phyloP scores from a whole-genome alignment of 2,113 vertebrate species.

The Phylloscopus trochiloides region DNA sequence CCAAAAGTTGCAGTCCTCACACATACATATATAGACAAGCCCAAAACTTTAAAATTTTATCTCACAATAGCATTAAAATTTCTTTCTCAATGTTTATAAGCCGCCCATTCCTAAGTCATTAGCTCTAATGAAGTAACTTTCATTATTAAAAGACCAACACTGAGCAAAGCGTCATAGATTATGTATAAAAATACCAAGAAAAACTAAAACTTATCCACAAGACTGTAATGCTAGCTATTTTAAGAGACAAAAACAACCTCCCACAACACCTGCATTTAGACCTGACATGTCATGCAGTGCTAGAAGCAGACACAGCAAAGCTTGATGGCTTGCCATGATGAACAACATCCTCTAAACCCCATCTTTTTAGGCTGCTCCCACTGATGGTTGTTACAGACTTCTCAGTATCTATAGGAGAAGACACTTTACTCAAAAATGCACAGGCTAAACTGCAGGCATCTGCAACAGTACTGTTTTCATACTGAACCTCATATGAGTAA shows the following conservation, averaged over 20 bases:
- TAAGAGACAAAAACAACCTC: not conserved
- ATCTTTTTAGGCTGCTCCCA: not conserved
- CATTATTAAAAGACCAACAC: not conserved
- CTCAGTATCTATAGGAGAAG: not conserved
- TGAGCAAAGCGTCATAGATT: not conserved
- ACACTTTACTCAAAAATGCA: not conserved
- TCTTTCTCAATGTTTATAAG: not conserved
- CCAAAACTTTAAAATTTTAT: not conserved
- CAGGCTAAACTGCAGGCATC: not conserved
- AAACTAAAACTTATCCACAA: not conserved
- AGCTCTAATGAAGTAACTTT: not conserved
- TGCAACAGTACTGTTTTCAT: not conserved
- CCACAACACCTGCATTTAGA: not conserved
- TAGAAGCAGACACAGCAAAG: not conserved
- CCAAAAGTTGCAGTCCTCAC: not conserved
- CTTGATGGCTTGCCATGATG: not conserved
- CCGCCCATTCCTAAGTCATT: not conserved
- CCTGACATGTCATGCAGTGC: not conserved
- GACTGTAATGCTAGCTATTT: not conserved
- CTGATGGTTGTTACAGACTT: not conserved
- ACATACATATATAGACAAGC: not conserved
- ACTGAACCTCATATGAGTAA: not conserved
- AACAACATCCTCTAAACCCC: not conserved
- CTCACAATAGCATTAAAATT: not conserved
- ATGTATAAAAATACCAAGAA: not conserved